Evolutionary conservation across 1,140 invertebrate genomes (phyloP), one percentile per base, ranked within the genome.

Genomic region (Pseudomyrmex dendroicus): DNA sequence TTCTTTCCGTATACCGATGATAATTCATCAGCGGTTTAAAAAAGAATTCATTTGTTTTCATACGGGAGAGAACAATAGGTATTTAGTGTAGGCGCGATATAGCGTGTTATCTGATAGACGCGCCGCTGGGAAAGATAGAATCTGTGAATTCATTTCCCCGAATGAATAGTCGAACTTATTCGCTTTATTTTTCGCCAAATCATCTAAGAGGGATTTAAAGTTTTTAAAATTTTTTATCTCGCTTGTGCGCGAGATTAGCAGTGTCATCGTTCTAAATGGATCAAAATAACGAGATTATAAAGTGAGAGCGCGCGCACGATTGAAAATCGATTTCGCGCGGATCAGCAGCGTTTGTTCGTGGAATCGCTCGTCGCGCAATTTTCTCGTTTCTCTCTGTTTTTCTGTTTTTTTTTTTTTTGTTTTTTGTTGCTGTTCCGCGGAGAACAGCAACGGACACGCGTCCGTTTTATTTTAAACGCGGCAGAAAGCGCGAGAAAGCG

Each of bases 241-340:
- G 57, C 10, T 22, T n/a, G 46, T 2, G n/a, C 20, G 25, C 8
- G 17, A 13, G 44, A 76, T n/a, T 12, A n/a, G 20, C 61, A 15
- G 5, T 9, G 17, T 57, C 35, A 13, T 20, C n/a, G 20, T 17
- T 52, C 12, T 17, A 20, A 64, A 50, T 44, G 5, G 5, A 46
- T 64, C 12, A 17, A 61, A 61, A 54, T 13, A 77, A 77, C 50
- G 25, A 67, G 73, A 77, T 67, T 13, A 59, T 62, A 12, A 67
- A 50, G 67, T 44, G 13, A 25, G 59, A 74, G 57, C 20, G 48
- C 62, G 73, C 35, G 5, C 5, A 7, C 35, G 62, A 77, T 66
- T 35, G 35, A 35, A 35, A 67, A 77, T 67, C 25, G 62, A 77
- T 77, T 77, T 77, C 50, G 25, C 17, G 57, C 73, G 20, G 57